Evolutionary conservation across 2,888 invertebrate genomes (phyloP).

Genomic region (Acronicta aceris): DNA sequence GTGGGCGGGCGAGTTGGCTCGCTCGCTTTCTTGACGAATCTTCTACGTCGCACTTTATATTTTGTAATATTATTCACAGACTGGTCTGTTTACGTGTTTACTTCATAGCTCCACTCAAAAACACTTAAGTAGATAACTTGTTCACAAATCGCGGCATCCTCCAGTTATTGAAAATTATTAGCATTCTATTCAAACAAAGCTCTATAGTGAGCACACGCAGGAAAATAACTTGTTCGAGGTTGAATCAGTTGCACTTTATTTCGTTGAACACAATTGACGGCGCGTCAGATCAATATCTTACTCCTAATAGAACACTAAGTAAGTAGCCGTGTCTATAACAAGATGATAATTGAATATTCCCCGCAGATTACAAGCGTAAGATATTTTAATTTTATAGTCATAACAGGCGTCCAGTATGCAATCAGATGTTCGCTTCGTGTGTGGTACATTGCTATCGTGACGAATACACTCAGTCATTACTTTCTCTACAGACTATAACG

Average conservation of each 20-base stretch:
- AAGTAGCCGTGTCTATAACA: constrained; percentile 41
- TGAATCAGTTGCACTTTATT: constrained; percentile 41
- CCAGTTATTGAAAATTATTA: constrained; percentile 33
- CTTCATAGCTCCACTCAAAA: constrained; percentile 56
- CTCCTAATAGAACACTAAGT: constrained; percentile 35
- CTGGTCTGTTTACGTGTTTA: constrained; percentile 60
- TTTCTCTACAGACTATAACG: constrained; percentile 76
- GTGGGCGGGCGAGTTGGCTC: constrained; percentile 86
- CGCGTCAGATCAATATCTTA: constrained; percentile 32
- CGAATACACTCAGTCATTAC: constrained; percentile 77
- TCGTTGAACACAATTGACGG: constrained; percentile 36
- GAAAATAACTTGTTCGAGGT: constrained; percentile 22
- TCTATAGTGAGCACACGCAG: constrained; percentile 10
- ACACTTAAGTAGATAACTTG: constrained; percentile 37
- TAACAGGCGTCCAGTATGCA: constrained; percentile 57
- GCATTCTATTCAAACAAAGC: constrained; percentile 21
- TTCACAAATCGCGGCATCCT: constrained; percentile 40
- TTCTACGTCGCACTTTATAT: constrained; percentile 83
- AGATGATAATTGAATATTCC: constrained; percentile 53
- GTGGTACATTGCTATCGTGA: constrained; percentile 75
- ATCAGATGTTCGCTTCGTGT: constrained; percentile 76
- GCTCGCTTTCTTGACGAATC: constrained; percentile 84
- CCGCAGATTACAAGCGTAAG: constrained; percentile 44
- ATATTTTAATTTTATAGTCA: constrained; percentile 52
- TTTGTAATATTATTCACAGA: constrained; percentile 81